Conservation (phyloP, 1,140 invertebrate species). For the Trialeurodes vaporariorum region DNA sequence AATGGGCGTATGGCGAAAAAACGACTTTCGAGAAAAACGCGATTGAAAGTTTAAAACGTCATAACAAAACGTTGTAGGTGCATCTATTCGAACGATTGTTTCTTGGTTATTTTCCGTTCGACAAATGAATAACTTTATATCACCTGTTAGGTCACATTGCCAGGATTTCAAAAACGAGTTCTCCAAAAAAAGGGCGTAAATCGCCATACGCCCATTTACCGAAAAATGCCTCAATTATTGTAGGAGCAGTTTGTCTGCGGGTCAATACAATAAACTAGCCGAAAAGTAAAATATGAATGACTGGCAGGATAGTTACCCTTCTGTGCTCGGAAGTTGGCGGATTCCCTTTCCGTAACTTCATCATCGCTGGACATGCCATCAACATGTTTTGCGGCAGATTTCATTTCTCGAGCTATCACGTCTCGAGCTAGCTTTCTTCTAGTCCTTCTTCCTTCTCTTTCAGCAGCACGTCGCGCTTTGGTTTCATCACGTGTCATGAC, state of each 20-base stretch:
- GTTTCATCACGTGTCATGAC: constrained; percentile 43
- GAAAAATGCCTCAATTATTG: too few relatives aligned
- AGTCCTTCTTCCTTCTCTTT: constrained; percentile 77
- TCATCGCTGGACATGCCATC: constrained; percentile 97
- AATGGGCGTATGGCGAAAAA: too few relatives aligned
- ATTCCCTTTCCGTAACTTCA: constrained; percentile 76
- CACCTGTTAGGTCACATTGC: too few relatives aligned
- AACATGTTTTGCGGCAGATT: constrained; percentile 48
- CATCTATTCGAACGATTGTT: too few relatives aligned
- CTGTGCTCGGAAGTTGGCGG: constrained; percentile 42
- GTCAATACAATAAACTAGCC: too few relatives aligned
- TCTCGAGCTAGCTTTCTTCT: constrained; percentile 60
- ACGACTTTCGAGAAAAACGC: too few relatives aligned
- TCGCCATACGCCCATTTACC: too few relatives aligned
- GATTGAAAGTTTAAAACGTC: neutral
- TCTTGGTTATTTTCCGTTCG: neutral
- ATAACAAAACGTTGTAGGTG: too few relatives aligned
- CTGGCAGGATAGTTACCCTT: constrained; percentile 24
- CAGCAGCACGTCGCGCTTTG: constrained; percentile 64
- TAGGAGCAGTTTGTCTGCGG: too few relatives aligned
- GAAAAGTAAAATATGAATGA: neutral
- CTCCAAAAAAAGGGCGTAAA: too few relatives aligned
- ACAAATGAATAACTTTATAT: constrained; percentile 13
- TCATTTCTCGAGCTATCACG: constrained; percentile 36
- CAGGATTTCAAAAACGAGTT: too few relatives aligned